Evolutionary conservation across 2,888 invertebrate genomes (phyloP).

Genomic region (Caenorhabditis becei): DNA sequence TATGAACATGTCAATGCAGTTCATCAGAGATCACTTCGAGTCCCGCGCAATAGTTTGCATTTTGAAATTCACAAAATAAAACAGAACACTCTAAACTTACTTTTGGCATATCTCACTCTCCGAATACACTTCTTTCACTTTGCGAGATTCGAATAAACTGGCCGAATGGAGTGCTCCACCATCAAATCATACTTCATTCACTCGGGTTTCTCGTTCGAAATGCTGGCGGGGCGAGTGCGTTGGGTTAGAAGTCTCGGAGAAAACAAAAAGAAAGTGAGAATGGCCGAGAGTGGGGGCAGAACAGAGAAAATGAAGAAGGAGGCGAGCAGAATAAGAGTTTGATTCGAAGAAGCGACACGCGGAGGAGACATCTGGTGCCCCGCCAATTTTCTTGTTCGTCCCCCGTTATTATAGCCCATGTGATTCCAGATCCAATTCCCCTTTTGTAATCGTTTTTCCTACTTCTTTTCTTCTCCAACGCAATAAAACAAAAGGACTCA

Average conservation of each 20-base stretch:
- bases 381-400: neutral
- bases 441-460: neutral
- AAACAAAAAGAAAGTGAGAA: conserved; percentile 33
- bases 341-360: conserved; percentile 10
- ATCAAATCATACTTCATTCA: conserved; percentile 2
- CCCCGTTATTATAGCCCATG: neutral
- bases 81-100: neutral
- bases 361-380: conserved; percentile 29
- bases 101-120: neutral
- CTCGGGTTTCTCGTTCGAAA: conserved; percentile 12
- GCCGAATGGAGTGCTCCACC: neutral
- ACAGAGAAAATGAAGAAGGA: conserved; percentile 17
- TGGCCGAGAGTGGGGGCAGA: conserved; percentile 19
- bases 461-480: too few species aligned
- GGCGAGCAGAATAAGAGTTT: conserved; percentile 7
- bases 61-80: too few species aligned
- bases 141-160: neutral
- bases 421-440: neutral
- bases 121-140: neutral
- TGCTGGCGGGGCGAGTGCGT: conserved; percentile 8
- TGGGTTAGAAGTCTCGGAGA: conserved; percentile 12
- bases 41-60: too few species aligned
- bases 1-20: too few species aligned
- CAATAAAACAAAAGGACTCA: conserved; percentile 20
- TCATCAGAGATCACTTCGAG: too few species aligned